Base-by-base conservation (phyloP, 2,797 vertebrate species). In the Argya squamiceps region DNA sequence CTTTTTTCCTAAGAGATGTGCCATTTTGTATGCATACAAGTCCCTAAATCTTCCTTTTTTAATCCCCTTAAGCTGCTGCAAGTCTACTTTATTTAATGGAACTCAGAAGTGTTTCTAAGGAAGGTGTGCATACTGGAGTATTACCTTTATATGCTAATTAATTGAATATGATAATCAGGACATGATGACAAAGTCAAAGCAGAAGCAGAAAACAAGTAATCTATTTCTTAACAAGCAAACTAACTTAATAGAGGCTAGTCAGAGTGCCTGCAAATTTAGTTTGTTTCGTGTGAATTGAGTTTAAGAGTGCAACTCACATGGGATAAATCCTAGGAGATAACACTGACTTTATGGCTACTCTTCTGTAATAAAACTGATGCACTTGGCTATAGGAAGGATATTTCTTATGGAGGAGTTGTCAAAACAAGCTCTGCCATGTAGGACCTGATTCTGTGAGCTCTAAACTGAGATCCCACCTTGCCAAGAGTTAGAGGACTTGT, bases 81-180 rank as follows among this genome's bases (percentile, higher is more conserved):
- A 90, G 74, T 50, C 77, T 93, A 32, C 36, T 47, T 89, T 92
- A 94, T 92, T 96, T 97, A 94, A 85, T 93, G 91, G 43, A 95
- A 97, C 83, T 97, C 96, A 92, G 59, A 95, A 97, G 92, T 71
- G 58, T 79, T 88, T 91, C 89, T 92, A 44, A 88, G 53, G 88
- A 89, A 97, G 67, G 58, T 92, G 73, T 96, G 75, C 92, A 41
- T 68, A 73, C 56, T 88, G 91, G 64, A 96, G 92, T 96, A 96
- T 94, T 97, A 97, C 90, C 80, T 97, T 95, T 94, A 55, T 91
- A 90, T 30, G 15, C 32, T 96, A 97, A 97, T 97, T 98, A 96
- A 97, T 97, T 97, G 97, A 96, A 93, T 98, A 97, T 97, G 96
- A 93, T 98, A 98, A 98, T 97, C 82, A 97, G 94, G 95, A 29